Conservation (phyloP, 2,888 invertebrate genomes). For the Cylindroiulus punctatus region DNA sequence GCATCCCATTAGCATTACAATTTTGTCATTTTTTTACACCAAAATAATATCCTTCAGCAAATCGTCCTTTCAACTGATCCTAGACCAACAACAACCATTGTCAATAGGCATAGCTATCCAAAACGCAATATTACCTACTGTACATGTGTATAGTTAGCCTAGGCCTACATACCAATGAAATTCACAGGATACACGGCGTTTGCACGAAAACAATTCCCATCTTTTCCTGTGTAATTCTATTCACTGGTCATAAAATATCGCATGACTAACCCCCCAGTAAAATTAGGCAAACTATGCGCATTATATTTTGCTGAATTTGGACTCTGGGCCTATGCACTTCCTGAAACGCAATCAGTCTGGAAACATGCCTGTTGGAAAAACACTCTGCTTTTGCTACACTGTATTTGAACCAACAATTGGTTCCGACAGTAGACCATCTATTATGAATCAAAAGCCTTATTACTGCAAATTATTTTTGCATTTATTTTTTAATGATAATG, state of each 20-base stretch:
- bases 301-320: neutral
- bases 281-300: neutral
- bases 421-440: neutral
- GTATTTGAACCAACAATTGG: neutral
- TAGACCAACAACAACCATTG: neutral
- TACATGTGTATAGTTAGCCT: neutral
- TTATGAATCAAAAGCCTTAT: neutral
- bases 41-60: too few species aligned
- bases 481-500: too few species aligned
- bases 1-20: too few species aligned
- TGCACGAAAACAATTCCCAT: slow-evolving; percentile 1
- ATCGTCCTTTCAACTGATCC: too few species aligned
- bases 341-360: neutral
- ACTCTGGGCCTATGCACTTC: neutral
- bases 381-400: too few species aligned
- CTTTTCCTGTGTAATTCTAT: slow-evolving; percentile 10
- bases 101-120: neutral
- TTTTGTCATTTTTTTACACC: too few species aligned
- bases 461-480: neutral
- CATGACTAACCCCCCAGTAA: neutral
- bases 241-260: slow-evolving; percentile 2
- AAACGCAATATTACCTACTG: neutral
- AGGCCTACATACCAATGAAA: neutral
- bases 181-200: neutral
- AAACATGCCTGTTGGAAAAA: too few species aligned